These are phyloP conservation scores for Cerastis leucographa DNA, from an alignment of 2,888 invertebrate genomes.

Conservation along the genomic window DNA sequence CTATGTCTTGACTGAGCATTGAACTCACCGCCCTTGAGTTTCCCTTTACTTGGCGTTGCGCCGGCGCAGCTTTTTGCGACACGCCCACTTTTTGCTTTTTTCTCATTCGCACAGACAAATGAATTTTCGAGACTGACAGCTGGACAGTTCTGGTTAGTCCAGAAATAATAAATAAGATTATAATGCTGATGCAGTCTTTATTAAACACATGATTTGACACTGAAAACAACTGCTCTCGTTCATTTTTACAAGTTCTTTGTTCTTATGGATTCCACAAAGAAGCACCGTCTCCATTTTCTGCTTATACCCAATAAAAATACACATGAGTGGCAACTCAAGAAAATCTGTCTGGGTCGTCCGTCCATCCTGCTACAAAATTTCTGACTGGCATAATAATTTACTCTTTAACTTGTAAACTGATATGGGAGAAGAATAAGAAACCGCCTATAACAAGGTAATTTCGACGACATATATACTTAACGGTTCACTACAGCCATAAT, in stretches of 20 bases:
- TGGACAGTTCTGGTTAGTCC: constrained; percentile 45
- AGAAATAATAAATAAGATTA: constrained; percentile 46
- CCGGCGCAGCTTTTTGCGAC: constrained; percentile 75
- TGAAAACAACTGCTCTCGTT: constrained; percentile 3
- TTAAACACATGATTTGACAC: constrained; percentile 26
- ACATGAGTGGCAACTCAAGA: too few relatives aligned
- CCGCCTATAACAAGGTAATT: too few relatives aligned
- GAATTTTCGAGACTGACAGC: constrained; percentile 63
- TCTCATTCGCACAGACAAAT: constrained; percentile 63
- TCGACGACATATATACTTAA: too few relatives aligned
- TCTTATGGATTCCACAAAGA: not conserved
- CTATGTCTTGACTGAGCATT: constrained; percentile 59
- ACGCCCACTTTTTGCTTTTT: constrained; percentile 69
- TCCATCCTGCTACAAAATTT: too few relatives aligned
- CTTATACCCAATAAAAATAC: too few relatives aligned
- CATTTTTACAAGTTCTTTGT: constrained; percentile 14
- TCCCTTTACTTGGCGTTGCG: constrained; percentile 75
- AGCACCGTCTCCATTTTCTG: not conserved
- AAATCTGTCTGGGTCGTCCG: too few relatives aligned
- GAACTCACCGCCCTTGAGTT: constrained; percentile 77
- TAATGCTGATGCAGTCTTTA: not conserved
- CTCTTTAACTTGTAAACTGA: too few relatives aligned
- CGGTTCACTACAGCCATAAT: too few relatives aligned
- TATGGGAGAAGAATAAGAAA: too few relatives aligned
- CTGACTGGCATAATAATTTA: too few relatives aligned